Conservation (phyloP, 2,797 vertebrate species). For the Calcarius lapponicus region DNA sequence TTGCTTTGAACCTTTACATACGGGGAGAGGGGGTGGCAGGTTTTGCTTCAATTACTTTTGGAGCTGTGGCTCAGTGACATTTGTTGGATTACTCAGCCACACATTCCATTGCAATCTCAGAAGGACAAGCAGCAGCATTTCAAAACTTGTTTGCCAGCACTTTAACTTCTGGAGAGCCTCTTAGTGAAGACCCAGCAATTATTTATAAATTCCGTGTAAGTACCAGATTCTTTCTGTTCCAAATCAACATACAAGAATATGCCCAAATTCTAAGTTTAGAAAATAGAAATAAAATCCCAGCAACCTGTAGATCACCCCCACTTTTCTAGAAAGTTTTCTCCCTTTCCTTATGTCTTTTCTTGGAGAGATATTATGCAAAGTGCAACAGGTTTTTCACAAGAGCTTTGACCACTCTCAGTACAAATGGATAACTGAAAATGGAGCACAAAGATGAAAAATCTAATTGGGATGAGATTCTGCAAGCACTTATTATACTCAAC, state of each 20-base stretch:
- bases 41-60: not conserved
- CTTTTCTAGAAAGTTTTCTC: not conserved
- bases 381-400: not conserved
- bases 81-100: not conserved
- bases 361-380: not conserved
- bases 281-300: not conserved
- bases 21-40: rapidly evolving
- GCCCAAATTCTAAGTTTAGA: not conserved
- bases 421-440: not conserved
- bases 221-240: not conserved
- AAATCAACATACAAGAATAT: not conserved
- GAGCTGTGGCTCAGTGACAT: not conserved
- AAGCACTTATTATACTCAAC: not conserved
- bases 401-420: too few species aligned
- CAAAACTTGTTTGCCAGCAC: not conserved
- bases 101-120: not conserved
- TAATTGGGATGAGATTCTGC: not conserved
- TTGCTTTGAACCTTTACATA: not conserved
- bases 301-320: not conserved
- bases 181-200: not conserved
- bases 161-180: not conserved
- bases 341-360: not conserved
- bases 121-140: not conserved
- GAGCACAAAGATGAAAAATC: not conserved
- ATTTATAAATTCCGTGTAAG: not conserved